Conservation (phyloP, 2,888 invertebrate species). For the Luffia ferchaultella region DNA sequence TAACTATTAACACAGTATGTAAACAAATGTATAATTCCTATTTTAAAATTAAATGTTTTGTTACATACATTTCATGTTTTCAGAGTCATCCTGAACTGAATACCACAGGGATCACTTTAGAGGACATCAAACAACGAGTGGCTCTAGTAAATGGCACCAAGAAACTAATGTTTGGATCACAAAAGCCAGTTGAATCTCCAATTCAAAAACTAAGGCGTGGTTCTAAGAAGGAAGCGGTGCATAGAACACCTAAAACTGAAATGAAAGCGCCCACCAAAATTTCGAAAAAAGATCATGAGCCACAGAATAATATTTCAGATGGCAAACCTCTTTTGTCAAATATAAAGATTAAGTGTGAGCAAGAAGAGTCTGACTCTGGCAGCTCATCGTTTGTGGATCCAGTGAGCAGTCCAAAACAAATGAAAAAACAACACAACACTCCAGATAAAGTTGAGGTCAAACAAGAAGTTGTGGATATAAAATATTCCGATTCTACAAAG, state of each 20-base stretch:
- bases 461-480: slow-evolving; percentile 38
- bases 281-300: slow-evolving; percentile 41
- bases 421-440: slow-evolving; percentile 32
- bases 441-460: slow-evolving; percentile 32
- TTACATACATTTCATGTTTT: slow-evolving; percentile 24
- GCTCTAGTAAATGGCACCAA: slow-evolving; percentile 56
- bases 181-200: slow-evolving; percentile 32
- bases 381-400: slow-evolving; percentile 55
- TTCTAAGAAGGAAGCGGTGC: slow-evolving; percentile 32
- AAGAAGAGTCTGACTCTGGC: slow-evolving; percentile 53
- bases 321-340: slow-evolving; percentile 43
- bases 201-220: slow-evolving; percentile 37
- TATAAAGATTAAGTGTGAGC: slow-evolving; percentile 49
- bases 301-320: slow-evolving; percentile 28
- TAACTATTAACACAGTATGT: no score
- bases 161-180: slow-evolving; percentile 51
- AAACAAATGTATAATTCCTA: no score
- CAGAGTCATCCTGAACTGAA: slow-evolving; percentile 79
- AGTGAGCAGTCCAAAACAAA: slow-evolving; percentile 44
- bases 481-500: slow-evolving; percentile 23
- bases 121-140: slow-evolving; percentile 66
- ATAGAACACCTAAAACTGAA: slow-evolving; percentile 25
- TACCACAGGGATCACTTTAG: slow-evolving; percentile 77
- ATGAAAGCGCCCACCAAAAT: slow-evolving; percentile 31
- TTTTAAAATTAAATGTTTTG: no score